Conservation (phyloP, 1,140 invertebrate species). For the Eumeta japonica region DNA sequence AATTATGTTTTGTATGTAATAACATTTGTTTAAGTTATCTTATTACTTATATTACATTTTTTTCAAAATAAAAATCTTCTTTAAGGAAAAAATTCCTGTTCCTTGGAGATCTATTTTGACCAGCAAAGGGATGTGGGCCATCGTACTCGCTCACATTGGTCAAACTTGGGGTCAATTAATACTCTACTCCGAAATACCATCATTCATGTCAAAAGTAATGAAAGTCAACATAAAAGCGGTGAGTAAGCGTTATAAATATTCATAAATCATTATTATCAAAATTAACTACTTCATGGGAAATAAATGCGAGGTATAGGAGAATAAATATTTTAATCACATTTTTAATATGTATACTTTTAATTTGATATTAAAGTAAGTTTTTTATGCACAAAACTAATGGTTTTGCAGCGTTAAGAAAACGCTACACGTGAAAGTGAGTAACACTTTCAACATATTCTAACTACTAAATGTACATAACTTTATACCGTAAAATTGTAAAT, state of each 20-base stretch:
- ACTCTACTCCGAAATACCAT: conserved; percentile 83
- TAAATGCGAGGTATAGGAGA: not conserved
- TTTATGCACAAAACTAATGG: too few relatives aligned
- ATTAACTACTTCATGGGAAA: conserved; percentile 3
- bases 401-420: too few relatives aligned
- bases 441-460: too few relatives aligned
- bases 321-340: too few relatives aligned
- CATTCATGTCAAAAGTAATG: conserved; percentile 79
- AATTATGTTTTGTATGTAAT: not conserved
- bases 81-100: conserved; percentile 52
- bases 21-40: not conserved
- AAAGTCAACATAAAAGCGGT: conserved; percentile 72
- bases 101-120: conserved; percentile 75
- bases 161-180: conserved; percentile 88
- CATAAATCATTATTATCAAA: not conserved
- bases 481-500: too few relatives aligned
- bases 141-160: conserved; percentile 76
- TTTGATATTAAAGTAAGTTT: too few relatives aligned
- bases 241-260: conserved; percentile 10
- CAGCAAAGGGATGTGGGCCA: conserved; percentile 75
- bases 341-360: too few relatives aligned
- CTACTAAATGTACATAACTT: too few relatives aligned
- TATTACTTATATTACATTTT: not conserved
- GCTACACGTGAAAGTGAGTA: too few relatives aligned
- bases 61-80: too few relatives aligned